These are phyloP conservation scores for Prunella strophiata DNA, from an alignment of 2,797 vertebrate species.

Conservation along the genomic window DNA sequence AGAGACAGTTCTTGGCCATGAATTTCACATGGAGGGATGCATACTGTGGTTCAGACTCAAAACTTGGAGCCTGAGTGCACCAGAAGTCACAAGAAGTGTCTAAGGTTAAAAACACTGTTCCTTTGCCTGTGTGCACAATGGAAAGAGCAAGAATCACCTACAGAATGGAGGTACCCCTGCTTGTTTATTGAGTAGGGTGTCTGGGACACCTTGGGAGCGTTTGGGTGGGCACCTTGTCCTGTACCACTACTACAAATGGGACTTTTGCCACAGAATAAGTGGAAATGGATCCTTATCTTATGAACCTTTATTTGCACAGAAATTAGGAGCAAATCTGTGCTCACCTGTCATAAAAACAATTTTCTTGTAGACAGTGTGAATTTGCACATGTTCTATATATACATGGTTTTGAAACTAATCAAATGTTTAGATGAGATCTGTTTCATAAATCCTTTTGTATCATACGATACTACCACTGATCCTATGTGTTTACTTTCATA, in stretches of 20 bases:
- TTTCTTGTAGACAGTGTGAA: background rate
- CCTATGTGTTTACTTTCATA: slow-evolving; percentile 9
- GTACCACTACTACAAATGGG: background rate
- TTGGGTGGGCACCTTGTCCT: background rate
- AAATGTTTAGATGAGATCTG: background rate
- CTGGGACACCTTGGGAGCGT: rapidly evolving
- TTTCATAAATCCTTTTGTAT: background rate
- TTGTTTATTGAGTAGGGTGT: background rate
- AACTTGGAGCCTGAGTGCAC: background rate
- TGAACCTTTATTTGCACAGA: background rate
- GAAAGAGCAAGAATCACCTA: background rate
- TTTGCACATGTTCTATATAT: background rate
- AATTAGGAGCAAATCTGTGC: background rate
- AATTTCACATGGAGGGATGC: background rate
- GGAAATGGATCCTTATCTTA: background rate
- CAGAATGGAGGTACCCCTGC: background rate
- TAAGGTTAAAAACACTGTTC: background rate
- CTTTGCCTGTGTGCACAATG: background rate
- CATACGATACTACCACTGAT: background rate
- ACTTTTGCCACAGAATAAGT: background rate
- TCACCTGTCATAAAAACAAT: background rate
- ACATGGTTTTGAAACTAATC: background rate
- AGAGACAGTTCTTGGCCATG: background rate
- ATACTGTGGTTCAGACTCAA: background rate
- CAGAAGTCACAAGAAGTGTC: background rate